Base-by-base conservation (phyloP, 2,113 vertebrate genomes). In the Tautogolabrus adspersus region DNA sequence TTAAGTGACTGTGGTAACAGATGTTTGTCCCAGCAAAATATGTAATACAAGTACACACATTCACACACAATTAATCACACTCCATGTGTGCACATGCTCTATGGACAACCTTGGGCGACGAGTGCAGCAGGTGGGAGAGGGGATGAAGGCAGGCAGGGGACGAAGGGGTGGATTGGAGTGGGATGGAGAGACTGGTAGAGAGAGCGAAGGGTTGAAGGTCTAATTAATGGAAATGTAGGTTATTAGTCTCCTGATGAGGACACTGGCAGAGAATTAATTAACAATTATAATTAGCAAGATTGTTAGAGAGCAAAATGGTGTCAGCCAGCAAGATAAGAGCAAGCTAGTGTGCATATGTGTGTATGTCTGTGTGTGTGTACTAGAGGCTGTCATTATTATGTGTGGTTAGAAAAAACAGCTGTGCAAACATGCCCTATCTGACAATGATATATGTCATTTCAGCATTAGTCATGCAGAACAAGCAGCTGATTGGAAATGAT, bases 261-360 rank as follows among this genome's bases (percentile, higher is more conserved):
- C 93, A 90, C 90, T 87, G 91, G 81, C 91, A 93, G 91, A 94
- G 92, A 95, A 94, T 95, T 94, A 95, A 95, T 95, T 95, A 95
- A 95, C 93, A 93, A 94, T 94, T 95, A 95, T 95, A 95, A 95
- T 95, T 95, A 95, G 94, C 94, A 93, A 94, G 93, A 94, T 95
- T 95, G 94, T 95, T 95, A 93, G 94, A 95, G 93, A 94, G 94
- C 93, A 93, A 94, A 95, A 95, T 90, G 89, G 94, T 95, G 94
- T 95, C 95, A 94, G 89, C 84, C 81, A 81, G 89, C 79, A 54
- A 89, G 87, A 91, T 92, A 93, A 86, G 81, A 75, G 66, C 46
- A 80, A 87, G 86, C 81, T 76, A 57, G 82, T 44, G 59, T 87
- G 77, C 79, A 77, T 65, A 49, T 63, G 58, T 72, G 86, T 62